Base-by-base conservation (phyloP, 2,888 invertebrate species). In the Caprella mutica region DNA sequence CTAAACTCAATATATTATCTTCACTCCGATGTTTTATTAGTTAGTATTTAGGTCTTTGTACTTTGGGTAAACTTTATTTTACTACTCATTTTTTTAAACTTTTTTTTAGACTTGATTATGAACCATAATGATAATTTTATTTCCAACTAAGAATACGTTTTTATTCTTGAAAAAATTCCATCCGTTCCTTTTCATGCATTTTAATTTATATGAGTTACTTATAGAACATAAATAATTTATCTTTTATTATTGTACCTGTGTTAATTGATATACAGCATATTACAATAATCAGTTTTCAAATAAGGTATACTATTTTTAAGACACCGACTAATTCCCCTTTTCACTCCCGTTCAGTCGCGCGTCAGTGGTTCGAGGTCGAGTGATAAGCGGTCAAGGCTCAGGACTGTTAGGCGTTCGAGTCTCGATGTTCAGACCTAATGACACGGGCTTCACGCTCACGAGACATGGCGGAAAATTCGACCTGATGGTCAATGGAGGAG, bases 401-500 rank as follows among this genome's bases (percentile, higher is more conserved):
- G 93, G 96, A 30, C 77, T 99, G 67, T 87, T 93, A 73, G 97
- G 97, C 29, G 96, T 96, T 12, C 80, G 96, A 66, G 94, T 99
- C 5, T 90, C 90, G 65, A 93, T 96, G 42, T 58, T 59, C 33
- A 54, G 58, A 3, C 55, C 58, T 12, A 88, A 87, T 5, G 86
- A 92, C 19, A 94, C 93, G 77, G 97, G 97, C 12, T 96, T 94
- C 75, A 97, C 97, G 0, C 75, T 93, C 58, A 91, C 92, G 2
- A 78, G 90, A 58, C 89, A 89, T 67, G 90, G 90, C 68, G 91
- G 91, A 51, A 90, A 89, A 89, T 99, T 98, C 76, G 98, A 99
- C 76, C 80, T 99, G 51, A 80, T 98, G 70, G 96, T 98, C n/a
- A 98, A 99, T 74, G 98, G 98, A n/a, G 98, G 97, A 1, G 94